Evolutionary conservation across 2,888 invertebrate genomes (phyloP).

Genomic region (Melinaea menophilus): DNA sequence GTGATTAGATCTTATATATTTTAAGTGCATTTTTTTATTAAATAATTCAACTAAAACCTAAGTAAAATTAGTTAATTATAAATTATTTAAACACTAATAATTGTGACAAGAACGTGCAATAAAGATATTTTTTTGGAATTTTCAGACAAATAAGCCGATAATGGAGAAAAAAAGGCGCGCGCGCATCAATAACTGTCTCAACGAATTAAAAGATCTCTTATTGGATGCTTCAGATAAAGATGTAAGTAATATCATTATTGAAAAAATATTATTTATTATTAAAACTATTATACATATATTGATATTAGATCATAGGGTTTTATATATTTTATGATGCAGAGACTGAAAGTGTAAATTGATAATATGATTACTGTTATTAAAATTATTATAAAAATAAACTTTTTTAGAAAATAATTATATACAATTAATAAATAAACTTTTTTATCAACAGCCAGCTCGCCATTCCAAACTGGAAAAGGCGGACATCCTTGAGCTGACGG

Average conservation of each 20-base stretch:
- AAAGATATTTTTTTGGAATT: conserved; percentile 38
- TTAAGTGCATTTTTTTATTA: neutral
- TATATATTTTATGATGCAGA: no score
- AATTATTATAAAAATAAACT: neutral
- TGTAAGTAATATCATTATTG: conserved; percentile 78
- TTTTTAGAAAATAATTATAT: neutral
- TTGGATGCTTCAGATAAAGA: conserved; percentile 92
- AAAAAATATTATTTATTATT: neutral
- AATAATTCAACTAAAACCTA: no score
- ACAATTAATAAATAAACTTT: no score
- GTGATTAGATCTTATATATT: neutral
- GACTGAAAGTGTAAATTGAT: no score
- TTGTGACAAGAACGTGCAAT: conserved; percentile 10
- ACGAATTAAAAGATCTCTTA: conserved; percentile 91
- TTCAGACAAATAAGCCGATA: conserved; percentile 94
- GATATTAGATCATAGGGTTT: no score
- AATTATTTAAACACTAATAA: neutral
- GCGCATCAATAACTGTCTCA: conserved; percentile 92
- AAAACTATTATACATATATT: neutral
- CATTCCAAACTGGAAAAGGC: conserved; percentile 98
- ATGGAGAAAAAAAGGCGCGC: conserved; percentile 95
- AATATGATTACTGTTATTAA: neutral
- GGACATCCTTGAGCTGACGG: conserved; percentile 96
- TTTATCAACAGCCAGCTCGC: conserved; percentile 86
- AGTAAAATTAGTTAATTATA: no score